Evolutionary conservation across 2,113 vertebrate genomes (phyloP).

Genomic region (Mesoclemmys tuberculata): DNA sequence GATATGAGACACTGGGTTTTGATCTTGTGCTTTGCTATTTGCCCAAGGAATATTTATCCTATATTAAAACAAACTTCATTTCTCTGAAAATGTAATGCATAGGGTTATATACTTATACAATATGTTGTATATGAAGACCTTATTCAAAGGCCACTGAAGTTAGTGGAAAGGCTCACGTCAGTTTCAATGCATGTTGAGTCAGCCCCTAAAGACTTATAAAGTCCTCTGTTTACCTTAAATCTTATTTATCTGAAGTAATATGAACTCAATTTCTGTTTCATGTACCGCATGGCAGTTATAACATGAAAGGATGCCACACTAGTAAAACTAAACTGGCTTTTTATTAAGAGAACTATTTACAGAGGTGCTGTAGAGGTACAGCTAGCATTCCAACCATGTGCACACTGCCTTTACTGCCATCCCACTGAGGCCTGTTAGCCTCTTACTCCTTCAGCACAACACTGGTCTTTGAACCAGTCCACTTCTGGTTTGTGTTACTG

Average conservation of each 20-base stretch:
- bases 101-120: neutral
- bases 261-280: neutral
- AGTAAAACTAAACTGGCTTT: neutral
- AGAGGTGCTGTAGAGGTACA: accelerated
- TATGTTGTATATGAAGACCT: neutral
- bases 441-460: neutral
- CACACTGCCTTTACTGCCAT: neutral
- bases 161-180: neutral
- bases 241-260: neutral
- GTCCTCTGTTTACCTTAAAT: neutral
- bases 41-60: neutral
- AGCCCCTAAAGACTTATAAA: neutral
- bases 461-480: neutral
- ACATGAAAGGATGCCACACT: neutral
- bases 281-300: too few species aligned
- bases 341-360: neutral
- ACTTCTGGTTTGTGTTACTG: neutral
- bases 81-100: neutral
- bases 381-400: neutral
- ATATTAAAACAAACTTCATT: constrained; percentile 1
- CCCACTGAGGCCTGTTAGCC: too few species aligned
- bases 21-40: neutral
- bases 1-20: neutral
- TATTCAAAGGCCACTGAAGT: neutral
- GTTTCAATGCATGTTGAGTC: neutral